phyloP scores from a whole-genome alignment of 2,113 vertebrate species.

The Prunella himalayana region DNA sequence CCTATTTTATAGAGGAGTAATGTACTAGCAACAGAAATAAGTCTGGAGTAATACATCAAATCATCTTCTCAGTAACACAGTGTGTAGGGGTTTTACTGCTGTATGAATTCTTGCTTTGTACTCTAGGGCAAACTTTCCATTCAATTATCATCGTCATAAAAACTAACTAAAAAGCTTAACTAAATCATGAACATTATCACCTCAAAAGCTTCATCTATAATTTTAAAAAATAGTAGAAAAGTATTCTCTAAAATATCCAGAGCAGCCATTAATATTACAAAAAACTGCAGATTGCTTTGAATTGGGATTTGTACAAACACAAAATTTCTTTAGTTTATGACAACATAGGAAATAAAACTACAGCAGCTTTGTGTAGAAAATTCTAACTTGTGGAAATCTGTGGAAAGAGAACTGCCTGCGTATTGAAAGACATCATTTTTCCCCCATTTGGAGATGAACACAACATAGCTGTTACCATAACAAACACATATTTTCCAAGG shows the following conservation, averaged over 20 bases:
- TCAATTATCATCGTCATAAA: not conserved
- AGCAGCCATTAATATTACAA: not conserved
- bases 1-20: not conserved
- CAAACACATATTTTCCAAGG: conserved; percentile 33
- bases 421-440: not conserved
- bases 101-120: not conserved
- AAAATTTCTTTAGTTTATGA: not conserved
- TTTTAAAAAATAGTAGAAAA: not conserved
- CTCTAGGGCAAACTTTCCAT: not conserved
- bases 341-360: not conserved
- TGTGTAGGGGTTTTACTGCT: not conserved
- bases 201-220: not conserved
- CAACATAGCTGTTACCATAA: conserved; percentile 35
- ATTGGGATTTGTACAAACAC: not conserved
- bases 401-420: not conserved
- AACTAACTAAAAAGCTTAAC: not conserved
- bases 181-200: not conserved
- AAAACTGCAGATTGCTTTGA: not conserved
- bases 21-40: not conserved
- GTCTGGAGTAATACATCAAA: not conserved
- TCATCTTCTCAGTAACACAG: not conserved
- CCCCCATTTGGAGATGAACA: not conserved
- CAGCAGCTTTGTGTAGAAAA: not conserved
- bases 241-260: not conserved
- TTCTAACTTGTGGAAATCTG: not conserved